phyloP scores from a whole-genome alignment of 1,140 invertebrate species.

The Apis mellifera region Amel_HAv3.1 CM009937.2:14034001-14034500 shows the following conservation, averaged over 20 bases:
- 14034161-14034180: constrained; percentile 73
- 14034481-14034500: constrained; percentile 12
- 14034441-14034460: constrained; percentile 2
- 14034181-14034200: constrained; percentile 38
- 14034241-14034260: too few relatives aligned
- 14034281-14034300: too few relatives aligned
- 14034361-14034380: too few relatives aligned
- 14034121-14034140: constrained; percentile 75
- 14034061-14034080: constrained; percentile 72
- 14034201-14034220: too few relatives aligned
- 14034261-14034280: too few relatives aligned
- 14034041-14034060: constrained; percentile 67
- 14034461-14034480: background rate
- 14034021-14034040: constrained; percentile 64
- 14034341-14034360: background rate
- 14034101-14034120: constrained; percentile 73
- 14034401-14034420: constrained; percentile 25
- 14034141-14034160: constrained; percentile 64
- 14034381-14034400: background rate
- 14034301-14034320: too few relatives aligned
- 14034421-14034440: constrained; percentile 27
- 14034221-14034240: too few relatives aligned
- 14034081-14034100: constrained; percentile 72
- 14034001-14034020: constrained; percentile 62
- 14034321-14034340: background rate